Base-by-base conservation (phyloP, 2,888 invertebrate genomes). In the Dolichomitus sp. region DNA sequence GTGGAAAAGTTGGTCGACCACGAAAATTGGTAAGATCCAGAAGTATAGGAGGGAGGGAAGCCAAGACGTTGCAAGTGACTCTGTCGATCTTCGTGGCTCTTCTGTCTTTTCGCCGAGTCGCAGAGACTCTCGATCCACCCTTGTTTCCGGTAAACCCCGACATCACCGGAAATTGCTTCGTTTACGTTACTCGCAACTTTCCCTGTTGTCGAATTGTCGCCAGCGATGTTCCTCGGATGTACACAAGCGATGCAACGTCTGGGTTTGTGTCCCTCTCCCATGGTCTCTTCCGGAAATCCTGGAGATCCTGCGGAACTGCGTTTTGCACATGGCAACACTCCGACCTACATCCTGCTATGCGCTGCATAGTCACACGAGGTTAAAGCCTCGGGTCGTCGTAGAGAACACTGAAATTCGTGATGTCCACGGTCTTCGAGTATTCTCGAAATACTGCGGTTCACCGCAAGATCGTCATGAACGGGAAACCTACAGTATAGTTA, bases 151-250 rank as follows among this genome's bases (percentile, higher is more conserved):
- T 54, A 50, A 59, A 52, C 33, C 73, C 66, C 50, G 73, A 74
- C 70, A 30, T 57, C 78, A 78, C 72, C 61, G 83, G 84, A 84
- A 87, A 87, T 87, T 86, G 85, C 77, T 86, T 84, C 81, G 84
- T 85, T 61, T 86, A 87, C 81, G 82, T 81, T 79, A 73, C 73
- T 45, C 77, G 54, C 40, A 81, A 81, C 77, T 81, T 77, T 81
- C 40, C 30, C 30, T 33, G 50, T 40, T 57, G 68, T 23, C 19
- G 63, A 23, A 12, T 19, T n/a, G 42, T 19, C 19, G 42, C 42
- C 27, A 45, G 14, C 14, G 27, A 42, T 5, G 23, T 37, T 14
- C 14, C 11, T 4, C 17, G 14, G 14, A 14, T 14, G 14, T 14
- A 42, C 27, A 23, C 45, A 6, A 65, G 19, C 23, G 23, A 45